Evolutionary conservation across 2,888 invertebrate genomes (phyloP).

Genomic region (Boloria euphrosyne): DNA sequence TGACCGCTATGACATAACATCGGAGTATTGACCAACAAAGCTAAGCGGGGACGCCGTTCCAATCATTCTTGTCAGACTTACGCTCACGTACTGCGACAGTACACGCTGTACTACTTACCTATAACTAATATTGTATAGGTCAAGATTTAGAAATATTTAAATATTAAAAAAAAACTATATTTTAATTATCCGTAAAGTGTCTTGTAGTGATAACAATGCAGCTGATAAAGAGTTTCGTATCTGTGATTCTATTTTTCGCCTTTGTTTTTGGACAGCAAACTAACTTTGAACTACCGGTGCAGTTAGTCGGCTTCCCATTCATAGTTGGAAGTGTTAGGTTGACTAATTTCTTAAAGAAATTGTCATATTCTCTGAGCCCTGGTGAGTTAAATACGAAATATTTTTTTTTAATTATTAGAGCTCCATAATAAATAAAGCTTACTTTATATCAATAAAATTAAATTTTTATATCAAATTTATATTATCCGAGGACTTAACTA

Average conservation of each 20-base stretch:
- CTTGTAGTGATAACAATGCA: slow-evolving; percentile 37
- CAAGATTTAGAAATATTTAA: not conserved
- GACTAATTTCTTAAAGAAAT: slow-evolving; percentile 91
- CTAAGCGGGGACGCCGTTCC: slow-evolving; percentile 37
- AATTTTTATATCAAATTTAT: too few relatives aligned
- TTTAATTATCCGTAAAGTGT: not conserved
- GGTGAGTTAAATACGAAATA: slow-evolving; percentile 75
- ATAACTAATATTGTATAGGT: slow-evolving; percentile 6
- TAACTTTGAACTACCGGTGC: slow-evolving; percentile 89
- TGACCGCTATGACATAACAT: slow-evolving; percentile 48
- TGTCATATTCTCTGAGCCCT: slow-evolving; percentile 90
- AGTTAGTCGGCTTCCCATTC: slow-evolving; percentile 91
- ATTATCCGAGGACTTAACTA: too few relatives aligned
- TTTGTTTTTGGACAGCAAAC: slow-evolving; percentile 61
- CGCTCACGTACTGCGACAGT: slow-evolving; percentile 24
- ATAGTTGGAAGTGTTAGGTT: slow-evolving; percentile 90
- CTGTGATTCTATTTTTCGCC: slow-evolving; percentile 37
- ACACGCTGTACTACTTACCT: slow-evolving; percentile 10
- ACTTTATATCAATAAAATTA: too few relatives aligned
- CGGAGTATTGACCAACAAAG: slow-evolving; percentile 49
- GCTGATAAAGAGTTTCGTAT: slow-evolving; percentile 22
- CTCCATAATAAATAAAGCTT: too few relatives aligned
- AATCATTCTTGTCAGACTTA: slow-evolving; percentile 30
- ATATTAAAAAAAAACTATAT: not conserved
- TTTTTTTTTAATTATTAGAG: too few relatives aligned